phyloP scores from a whole-genome alignment of 2,797 vertebrate genomes.

The Mionectes olivaceus region DNA sequence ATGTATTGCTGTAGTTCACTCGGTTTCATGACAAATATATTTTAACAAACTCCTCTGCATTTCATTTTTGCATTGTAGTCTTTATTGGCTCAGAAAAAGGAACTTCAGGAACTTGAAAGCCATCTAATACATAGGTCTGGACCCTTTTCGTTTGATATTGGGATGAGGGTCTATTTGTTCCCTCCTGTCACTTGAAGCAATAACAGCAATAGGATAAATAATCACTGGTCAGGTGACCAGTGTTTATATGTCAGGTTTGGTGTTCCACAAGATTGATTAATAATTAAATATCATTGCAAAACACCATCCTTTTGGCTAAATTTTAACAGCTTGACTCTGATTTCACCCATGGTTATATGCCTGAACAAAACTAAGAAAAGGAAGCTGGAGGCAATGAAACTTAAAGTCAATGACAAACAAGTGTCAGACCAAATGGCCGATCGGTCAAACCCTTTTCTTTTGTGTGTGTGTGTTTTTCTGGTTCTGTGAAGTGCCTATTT shows the following conservation, averaged over 20 bases:
- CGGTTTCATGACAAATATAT: not conserved
- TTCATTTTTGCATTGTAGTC: not conserved
- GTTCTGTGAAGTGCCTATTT: not conserved
- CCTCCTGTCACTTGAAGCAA: not conserved
- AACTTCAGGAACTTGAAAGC: not conserved
- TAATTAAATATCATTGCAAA: not conserved
- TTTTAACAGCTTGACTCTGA: not conserved
- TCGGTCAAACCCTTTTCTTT: not conserved
- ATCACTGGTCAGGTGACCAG: too few species aligned
- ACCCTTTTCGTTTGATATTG: not conserved
- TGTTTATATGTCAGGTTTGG: not conserved
- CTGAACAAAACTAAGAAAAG: not conserved
- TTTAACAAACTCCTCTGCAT: not conserved
- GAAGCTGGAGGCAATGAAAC: not conserved
- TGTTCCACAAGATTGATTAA: not conserved
- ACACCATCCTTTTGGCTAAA: not conserved
- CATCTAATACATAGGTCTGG: not conserved
- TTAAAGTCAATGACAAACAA: not conserved
- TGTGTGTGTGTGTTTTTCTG: not conserved
- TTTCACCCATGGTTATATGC: not conserved
- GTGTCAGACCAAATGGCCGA: not conserved
- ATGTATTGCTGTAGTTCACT: not conserved
- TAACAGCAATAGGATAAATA: not conserved
- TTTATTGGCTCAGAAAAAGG: not conserved
- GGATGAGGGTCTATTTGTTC: not conserved